These are phyloP conservation scores for Poeciliopsis infans DNA, from an alignment of 2,797 vertebrate species.

Conservation along the genomic window DNA sequence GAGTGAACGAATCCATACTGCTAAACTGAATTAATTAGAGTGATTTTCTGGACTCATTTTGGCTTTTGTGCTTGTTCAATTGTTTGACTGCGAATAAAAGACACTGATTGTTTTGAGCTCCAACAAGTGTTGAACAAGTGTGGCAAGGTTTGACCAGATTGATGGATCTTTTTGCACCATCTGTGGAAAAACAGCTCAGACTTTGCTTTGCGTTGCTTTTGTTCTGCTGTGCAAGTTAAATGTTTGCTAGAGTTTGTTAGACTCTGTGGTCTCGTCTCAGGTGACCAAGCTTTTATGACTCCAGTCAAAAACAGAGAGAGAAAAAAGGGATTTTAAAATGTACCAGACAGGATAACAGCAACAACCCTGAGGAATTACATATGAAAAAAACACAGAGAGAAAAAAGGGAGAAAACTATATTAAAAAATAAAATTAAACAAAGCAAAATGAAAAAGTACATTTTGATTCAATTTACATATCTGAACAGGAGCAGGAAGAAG, in stretches of 20 bases:
- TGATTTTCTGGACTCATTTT: neutral
- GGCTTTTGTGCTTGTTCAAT: neutral
- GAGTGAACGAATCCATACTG: neutral
- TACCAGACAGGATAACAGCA: neutral
- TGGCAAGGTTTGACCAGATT: neutral
- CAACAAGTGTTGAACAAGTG: neutral
- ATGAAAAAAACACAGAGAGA: neutral
- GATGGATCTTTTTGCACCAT: neutral
- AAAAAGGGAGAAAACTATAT: neutral
- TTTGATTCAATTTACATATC: neutral
- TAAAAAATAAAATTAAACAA: neutral
- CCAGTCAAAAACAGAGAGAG: neutral
- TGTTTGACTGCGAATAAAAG: neutral
- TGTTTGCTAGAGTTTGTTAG: neutral
- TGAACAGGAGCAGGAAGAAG: neutral
- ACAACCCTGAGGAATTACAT: neutral
- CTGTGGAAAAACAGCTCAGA: neutral
- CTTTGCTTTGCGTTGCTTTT: neutral
- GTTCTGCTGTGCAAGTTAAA: constrained; percentile 1
- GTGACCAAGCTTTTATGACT: neutral
- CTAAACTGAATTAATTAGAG: neutral
- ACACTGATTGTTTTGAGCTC: neutral
- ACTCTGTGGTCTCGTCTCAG: neutral
- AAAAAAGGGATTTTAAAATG: neutral
- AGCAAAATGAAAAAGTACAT: neutral